A percentile compares a stretch with the other conserved stretches of the same genome.
These are phyloP conservation scores for Cantharis nigra DNA, from an alignment of 2,888 invertebrate genomes.

Conservation along the genomic window DNA sequence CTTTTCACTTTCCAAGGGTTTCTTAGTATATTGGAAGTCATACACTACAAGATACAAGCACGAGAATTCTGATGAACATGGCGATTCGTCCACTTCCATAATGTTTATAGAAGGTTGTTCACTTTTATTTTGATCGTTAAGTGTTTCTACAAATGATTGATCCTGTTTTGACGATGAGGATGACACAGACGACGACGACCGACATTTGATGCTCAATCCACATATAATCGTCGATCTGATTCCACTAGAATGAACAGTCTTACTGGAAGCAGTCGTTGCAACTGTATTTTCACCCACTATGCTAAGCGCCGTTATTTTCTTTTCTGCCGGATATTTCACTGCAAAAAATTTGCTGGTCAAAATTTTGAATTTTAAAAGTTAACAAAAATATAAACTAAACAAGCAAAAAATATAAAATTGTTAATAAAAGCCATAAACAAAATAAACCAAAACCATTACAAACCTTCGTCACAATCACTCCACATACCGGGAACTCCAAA, in stretches of 20 bases:
- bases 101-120: slow-evolving; percentile 52
- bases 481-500: slow-evolving; percentile 49
- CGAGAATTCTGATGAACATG: slow-evolving; percentile 35
- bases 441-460: slow-evolving; percentile 22
- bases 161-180: slow-evolving; percentile 23
- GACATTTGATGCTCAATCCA: slow-evolving; percentile 54
- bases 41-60: slow-evolving; percentile 68
- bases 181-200: slow-evolving; percentile 31
- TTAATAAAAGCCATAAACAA: not conserved
- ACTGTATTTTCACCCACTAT: slow-evolving; percentile 37
- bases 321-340: slow-evolving; percentile 51
- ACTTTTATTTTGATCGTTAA: slow-evolving; percentile 77
- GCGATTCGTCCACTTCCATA: slow-evolving; percentile 46
- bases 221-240: slow-evolving; percentile 60
- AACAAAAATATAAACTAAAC: not conserved
- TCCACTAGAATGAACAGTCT: slow-evolving; percentile 26
- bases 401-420: not conserved
- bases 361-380: not conserved
- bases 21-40: slow-evolving; percentile 70
- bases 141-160: slow-evolving; percentile 65
- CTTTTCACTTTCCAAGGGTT: slow-evolving; percentile 50
- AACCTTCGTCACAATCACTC: slow-evolving; percentile 49
- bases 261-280: slow-evolving; percentile 34
- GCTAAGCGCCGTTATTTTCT: slow-evolving; percentile 50
- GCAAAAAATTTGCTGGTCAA: slow-evolving; percentile 31